phyloP scores from a whole-genome alignment of 2,113 vertebrate genomes.

The Limnothrissa miodon region DNA sequence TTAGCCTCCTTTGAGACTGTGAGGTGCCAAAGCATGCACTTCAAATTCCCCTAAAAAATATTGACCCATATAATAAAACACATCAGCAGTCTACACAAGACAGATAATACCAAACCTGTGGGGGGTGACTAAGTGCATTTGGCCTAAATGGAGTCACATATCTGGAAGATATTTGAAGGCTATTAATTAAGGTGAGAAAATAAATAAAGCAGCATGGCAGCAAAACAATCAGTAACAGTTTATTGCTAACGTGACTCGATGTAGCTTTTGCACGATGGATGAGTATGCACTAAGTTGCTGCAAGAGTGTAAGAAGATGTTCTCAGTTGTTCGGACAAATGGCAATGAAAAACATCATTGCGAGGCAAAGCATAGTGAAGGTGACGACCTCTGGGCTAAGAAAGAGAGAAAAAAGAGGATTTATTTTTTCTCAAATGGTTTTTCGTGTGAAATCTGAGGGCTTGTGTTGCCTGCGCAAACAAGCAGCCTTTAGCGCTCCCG shows the following conservation, averaged over 20 bases:
- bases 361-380: background rate
- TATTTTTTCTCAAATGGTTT: background rate
- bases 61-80: constrained; percentile 43
- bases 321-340: background rate
- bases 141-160: constrained; percentile 39
- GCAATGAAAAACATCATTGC: background rate
- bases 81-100: constrained; percentile 32
- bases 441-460: background rate
- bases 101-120: constrained; percentile 34
- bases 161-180: constrained; percentile 38
- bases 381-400: background rate
- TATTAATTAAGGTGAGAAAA: constrained; percentile 39
- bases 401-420: background rate
- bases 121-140: constrained; percentile 37
- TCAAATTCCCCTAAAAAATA: constrained; percentile 44
- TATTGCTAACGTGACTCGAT: constrained; percentile 25
- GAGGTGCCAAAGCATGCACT: constrained; percentile 23
- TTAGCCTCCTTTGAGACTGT: constrained; percentile 40
- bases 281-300: background rate
- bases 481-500: background rate
- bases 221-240: constrained; percentile 18
- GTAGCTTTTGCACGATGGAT: background rate
- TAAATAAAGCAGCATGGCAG: constrained; percentile 39
- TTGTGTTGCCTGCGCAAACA: constrained; percentile 14
- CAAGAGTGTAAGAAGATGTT: background rate